Percentiles rank a stretch among this genome's conserved stretches.
phyloP scores from a whole-genome alignment of 2,797 vertebrate genomes.

The Gymnothorax reevesii region DNA sequence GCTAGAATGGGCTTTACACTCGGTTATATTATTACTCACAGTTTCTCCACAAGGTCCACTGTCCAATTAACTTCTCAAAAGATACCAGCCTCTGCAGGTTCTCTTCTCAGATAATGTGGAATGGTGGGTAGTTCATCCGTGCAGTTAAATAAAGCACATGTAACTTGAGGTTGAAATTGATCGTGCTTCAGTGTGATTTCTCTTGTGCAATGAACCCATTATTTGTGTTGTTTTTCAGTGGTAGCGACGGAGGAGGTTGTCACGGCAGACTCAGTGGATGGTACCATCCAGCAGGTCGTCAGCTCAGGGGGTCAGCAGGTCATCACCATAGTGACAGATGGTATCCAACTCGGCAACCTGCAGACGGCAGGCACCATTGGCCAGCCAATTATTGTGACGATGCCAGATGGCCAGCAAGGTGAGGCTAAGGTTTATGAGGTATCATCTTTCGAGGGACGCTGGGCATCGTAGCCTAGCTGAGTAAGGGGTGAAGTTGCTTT shows the following conservation, averaged over 20 bases:
- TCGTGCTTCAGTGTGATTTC: neutral
- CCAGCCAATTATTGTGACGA: constrained; percentile 85
- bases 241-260: constrained; percentile 84
- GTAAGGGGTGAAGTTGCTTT: too few species aligned
- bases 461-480: too few species aligned
- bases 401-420: constrained; percentile 88
- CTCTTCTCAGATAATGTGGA: neutral
- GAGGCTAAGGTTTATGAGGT: neutral
- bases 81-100: neutral
- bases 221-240: constrained; percentile 58
- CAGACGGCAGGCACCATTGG: constrained; percentile 76
- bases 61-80: neutral
- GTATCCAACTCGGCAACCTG: constrained; percentile 82
- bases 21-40: neutral
- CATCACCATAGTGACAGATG: constrained; percentile 85
- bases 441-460: neutral
- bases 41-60: neutral
- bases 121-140: neutral
- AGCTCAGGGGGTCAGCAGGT: constrained; percentile 85
- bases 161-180: neutral
- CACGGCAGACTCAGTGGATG: constrained; percentile 82
- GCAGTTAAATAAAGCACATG: neutral
- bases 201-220: neutral
- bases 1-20: neutral
- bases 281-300: constrained; percentile 85